Evolutionary conservation across 2,888 invertebrate species (phyloP).

Genomic region (Gryllus longicercus): DNA sequence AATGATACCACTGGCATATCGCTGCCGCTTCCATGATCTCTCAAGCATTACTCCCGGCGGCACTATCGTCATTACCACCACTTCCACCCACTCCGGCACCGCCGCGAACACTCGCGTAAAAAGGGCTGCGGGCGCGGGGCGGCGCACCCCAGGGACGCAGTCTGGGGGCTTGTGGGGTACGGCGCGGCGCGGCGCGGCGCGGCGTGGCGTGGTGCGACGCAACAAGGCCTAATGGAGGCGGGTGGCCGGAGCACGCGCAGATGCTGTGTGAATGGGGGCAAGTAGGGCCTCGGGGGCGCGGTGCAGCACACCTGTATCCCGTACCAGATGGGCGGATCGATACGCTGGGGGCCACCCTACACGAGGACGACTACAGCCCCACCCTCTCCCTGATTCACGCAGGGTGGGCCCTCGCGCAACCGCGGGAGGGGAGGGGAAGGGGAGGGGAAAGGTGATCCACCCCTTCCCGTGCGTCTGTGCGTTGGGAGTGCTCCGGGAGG

Average conservation of each 20-base stretch:
- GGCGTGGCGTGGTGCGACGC: too few species aligned
- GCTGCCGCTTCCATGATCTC: too few species aligned
- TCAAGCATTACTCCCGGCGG: too few species aligned
- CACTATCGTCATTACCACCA: too few species aligned
- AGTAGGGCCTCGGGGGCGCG: neutral
- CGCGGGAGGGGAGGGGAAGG: neutral
- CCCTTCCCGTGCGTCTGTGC: neutral
- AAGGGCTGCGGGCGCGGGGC: too few species aligned
- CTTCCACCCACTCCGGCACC: too few species aligned
- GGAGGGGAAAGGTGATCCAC: neutral
- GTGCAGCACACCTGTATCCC: neutral
- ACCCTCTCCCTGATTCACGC: neutral
- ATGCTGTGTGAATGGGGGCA: neutral
- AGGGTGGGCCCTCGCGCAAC: neutral
- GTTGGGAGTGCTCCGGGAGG: neutral
- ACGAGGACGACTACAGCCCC: neutral
- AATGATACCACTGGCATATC: too few species aligned
- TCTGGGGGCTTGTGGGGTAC: too few species aligned
- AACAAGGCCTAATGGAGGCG: too few species aligned
- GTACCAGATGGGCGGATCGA: neutral
- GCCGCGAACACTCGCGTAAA: too few species aligned
- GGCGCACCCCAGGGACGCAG: too few species aligned
- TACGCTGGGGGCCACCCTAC: neutral
- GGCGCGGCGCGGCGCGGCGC: too few species aligned
- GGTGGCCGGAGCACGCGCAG: neutral